Base-by-base conservation (phyloP, 2,888 invertebrate species). In the Zygaena filipendulae region DNA sequence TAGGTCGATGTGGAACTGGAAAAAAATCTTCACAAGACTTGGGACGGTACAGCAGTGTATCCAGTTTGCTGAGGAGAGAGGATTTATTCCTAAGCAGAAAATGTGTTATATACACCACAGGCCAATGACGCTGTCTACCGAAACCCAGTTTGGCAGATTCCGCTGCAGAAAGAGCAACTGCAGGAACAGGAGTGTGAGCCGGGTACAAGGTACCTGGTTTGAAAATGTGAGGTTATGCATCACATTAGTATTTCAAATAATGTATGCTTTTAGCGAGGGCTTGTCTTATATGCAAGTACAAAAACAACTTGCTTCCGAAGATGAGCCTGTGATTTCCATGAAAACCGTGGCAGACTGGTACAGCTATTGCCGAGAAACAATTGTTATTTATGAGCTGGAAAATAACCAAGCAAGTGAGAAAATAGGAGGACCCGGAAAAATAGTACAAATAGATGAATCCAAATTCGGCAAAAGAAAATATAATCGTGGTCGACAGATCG, bases 401-500 rank as follows among this genome's bases (percentile, higher is more conserved):
- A 25, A 39, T 2, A 21, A 30, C 4, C 25, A 27, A 3, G 2
- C 9, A 5, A n/a, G 8, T 3, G 14, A n/a, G n/a, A 43, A 42
- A 22, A 43, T 42, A 11, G 38, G 38, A 8, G 41, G 40, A 1
- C 36, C 36, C 0, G 28, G 30, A 1, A 43, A 43, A 36, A 29
- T 42, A 7, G 42, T 42, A 0, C 41, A 46, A 25, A 35, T 42
- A n/a, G 40, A 44, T 34, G 35, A n/a, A n/a, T n/a, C n/a, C n/a
- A n/a, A 42, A 25, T 45, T 40, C 29, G 35, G 36, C 2, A 39
- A 33, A 20, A 31, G 40, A 19, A 42, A 40, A 37, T 41, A 20
- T 18, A 37, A 32, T 18, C 25, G 21, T 22, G 29, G 25, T 11
- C 3, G n/a, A n/a, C n/a, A n/a, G 11, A 14, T 26, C 7, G 32